Evolutionary conservation across 1,140 invertebrate genomes (phyloP), one percentile per base, ranked within the genome.

Genomic region (Eupeodes corollae): DNA sequence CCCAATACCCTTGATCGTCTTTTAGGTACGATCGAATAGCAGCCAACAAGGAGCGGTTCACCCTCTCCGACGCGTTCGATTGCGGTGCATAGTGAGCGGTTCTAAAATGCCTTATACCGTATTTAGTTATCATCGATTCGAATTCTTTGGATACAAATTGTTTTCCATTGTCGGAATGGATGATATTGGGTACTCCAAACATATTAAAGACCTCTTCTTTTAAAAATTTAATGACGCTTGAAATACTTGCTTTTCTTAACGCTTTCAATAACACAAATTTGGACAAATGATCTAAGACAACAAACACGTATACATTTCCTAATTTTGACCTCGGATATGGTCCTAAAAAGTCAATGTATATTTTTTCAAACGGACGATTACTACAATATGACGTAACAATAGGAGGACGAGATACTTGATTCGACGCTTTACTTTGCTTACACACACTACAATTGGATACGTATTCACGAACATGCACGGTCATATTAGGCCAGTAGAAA

Each of bases 311-410:
- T 12, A 16, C 39, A 19, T 50, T 47, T 11, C 49, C 49, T 13
- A 12, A 34, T 38, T 46, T 41, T 6, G 49, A 42, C 15, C 49
- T 15, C 2, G 49, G 49, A 43, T 50, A 50, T 41, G 39, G 39
- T 11, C 44, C 44, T 5, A 50, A 18, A 35, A 50, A 50, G 14
- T 50, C 49, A 12, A 50, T 45, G 14, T 46, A 50, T 11, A 50
- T 6, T 42, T 50, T 50, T 37, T 37, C 13, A 32, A 45, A 15
- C 2, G 44, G 44, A 16, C 44, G 33, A 5, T 33, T 21, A 19
- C 32, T 46, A 16, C 6, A 11, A 0, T 18, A 12, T 6, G 33
- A 21, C 2, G n/a, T 19, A 2, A 16, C 44, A 32, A 46, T 38
- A 3, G 10, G 5, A 12, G 32, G 30, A 11, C 32, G 31, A 5